Conservation (phyloP, 2,797 vertebrate genomes). For the Alectoris magna region DNA sequence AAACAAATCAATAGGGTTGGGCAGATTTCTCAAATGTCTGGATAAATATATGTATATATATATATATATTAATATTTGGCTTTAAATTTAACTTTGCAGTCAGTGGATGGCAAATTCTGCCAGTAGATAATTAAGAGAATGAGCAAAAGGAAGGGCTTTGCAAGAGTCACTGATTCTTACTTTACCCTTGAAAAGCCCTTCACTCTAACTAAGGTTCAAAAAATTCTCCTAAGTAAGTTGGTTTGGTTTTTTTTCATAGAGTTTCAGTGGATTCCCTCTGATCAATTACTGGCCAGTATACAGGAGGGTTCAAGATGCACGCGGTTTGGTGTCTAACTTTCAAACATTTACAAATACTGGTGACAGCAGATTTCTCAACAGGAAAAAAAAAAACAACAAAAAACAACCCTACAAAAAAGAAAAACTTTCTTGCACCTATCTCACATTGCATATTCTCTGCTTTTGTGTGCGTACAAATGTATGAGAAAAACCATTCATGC, state of each 20-base stretch:
- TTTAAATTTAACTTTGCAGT: not conserved
- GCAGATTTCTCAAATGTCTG: not conserved
- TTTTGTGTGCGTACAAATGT: not conserved
- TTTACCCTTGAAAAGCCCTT: not conserved
- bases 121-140: not conserved
- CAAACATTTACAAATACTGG: not conserved
- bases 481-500: not conserved
- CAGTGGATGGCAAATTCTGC: not conserved
- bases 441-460: not conserved
- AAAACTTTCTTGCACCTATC: not conserved
- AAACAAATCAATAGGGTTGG: not conserved
- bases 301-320: not conserved
- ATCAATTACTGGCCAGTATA: not conserved
- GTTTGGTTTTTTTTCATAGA: not conserved
- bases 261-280: not conserved
- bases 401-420: fast-evolving
- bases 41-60: fast-evolving
- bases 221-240: not conserved
- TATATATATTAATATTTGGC: not conserved
- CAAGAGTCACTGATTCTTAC: not conserved
- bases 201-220: not conserved
- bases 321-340: fast-evolving
- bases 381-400: not conserved
- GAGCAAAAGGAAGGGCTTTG: not conserved
- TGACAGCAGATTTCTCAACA: not conserved